phyloP scores from a whole-genome alignment of 1,140 invertebrate species.

The Pseudomyrmex dendroicus region DNA sequence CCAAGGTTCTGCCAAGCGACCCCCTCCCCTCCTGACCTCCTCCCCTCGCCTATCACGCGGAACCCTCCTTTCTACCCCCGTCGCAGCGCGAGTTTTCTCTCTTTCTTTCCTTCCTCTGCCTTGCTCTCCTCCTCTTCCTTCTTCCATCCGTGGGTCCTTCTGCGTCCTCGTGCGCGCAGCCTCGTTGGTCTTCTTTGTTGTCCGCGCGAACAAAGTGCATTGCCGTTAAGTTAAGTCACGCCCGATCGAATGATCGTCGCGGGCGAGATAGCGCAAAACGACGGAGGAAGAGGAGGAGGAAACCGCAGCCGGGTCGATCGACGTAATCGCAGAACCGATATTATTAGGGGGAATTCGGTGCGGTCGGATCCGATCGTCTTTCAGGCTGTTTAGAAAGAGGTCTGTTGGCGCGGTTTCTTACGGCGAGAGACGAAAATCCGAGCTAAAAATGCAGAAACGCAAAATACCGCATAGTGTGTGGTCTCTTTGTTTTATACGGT shows the following conservation, averaged over 20 bases:
- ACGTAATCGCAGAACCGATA: slow-evolving; percentile 53
- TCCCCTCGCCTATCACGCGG: slow-evolving; percentile 35
- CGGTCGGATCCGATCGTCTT: no score
- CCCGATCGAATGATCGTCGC: slow-evolving; percentile 51
- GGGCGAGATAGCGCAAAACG: slow-evolving; percentile 35
- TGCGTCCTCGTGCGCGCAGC: slow-evolving; percentile 42
- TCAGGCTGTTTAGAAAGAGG: no score
- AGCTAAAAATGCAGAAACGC: no score
- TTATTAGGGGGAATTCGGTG: background rate
- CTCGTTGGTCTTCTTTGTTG: slow-evolving; percentile 58
- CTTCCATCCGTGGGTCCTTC: slow-evolving; percentile 42
- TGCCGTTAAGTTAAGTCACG: slow-evolving; percentile 63
- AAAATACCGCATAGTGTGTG: no score
- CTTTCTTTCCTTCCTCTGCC: slow-evolving; percentile 24
- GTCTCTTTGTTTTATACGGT: no score
- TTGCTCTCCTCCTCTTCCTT: background rate
- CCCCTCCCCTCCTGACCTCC: slow-evolving; percentile 44
- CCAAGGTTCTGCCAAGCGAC: slow-evolving; percentile 80
- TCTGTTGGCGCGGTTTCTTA: no score
- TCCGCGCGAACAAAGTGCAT: slow-evolving; percentile 63
- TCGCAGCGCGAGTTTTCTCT: slow-evolving; percentile 22
- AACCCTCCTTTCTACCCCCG: slow-evolving; percentile 12
- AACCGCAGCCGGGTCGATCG: slow-evolving; percentile 33
- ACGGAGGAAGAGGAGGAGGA: slow-evolving; percentile 25
- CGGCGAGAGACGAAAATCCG: no score